phyloP scores from a whole-genome alignment of 2,113 vertebrate species.

The Salvelinus namaycush region DNA sequence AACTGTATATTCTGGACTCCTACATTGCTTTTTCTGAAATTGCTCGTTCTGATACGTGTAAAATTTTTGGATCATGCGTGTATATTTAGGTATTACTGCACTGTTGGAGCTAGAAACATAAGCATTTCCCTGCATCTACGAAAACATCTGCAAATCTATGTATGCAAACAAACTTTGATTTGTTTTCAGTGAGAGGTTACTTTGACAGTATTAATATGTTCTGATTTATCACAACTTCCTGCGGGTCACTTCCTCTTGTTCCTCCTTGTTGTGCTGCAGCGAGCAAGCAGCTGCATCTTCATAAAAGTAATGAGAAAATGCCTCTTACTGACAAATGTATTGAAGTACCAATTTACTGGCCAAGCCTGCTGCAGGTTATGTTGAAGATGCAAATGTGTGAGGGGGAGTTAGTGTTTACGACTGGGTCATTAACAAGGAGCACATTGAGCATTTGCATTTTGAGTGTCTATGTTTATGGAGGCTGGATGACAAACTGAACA shows the following conservation, averaged over 20 bases:
- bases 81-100: too few species aligned
- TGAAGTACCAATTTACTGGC: slow-evolving; percentile 49
- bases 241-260: slow-evolving; percentile 20
- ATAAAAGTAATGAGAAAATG: slow-evolving; percentile 50
- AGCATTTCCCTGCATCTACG: too few species aligned
- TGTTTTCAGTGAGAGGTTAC: slow-evolving; percentile 20
- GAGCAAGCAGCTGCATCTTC: slow-evolving; percentile 42
- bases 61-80: too few species aligned
- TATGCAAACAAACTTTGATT: too few species aligned
- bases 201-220: slow-evolving; percentile 55
- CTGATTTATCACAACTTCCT: slow-evolving; percentile 54
- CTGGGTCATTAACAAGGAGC: slow-evolving; percentile 46
- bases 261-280: slow-evolving; percentile 16
- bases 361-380: slow-evolving; percentile 41
- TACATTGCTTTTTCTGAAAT: too few species aligned
- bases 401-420: slow-evolving; percentile 34
- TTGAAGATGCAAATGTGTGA: slow-evolving; percentile 49
- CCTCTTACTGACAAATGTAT: slow-evolving; percentile 51
- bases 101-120: too few species aligned
- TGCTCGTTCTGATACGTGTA: too few species aligned
- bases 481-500: slow-evolving; percentile 26
- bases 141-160: too few species aligned
- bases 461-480: slow-evolving; percentile 40
- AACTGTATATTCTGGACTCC: too few species aligned
- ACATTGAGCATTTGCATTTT: slow-evolving; percentile 46